Evolutionary conservation across 2,888 invertebrate genomes (phyloP).

Genomic region (Neoitamus cyanurus): DNA sequence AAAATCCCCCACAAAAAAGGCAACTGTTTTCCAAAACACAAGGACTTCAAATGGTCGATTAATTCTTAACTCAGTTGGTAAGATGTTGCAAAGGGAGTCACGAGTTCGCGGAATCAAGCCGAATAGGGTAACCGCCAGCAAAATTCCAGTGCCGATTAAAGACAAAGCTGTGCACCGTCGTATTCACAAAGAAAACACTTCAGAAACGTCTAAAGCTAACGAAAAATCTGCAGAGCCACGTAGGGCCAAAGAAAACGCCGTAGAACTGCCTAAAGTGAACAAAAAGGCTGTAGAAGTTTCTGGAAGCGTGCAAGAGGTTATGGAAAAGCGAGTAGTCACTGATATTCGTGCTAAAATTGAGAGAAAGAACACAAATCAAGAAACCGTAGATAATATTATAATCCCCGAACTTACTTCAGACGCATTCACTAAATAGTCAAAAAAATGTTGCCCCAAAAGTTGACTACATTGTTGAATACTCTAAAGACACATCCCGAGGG

Average conservation of each 20-base stretch:
- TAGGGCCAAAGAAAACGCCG: background rate
- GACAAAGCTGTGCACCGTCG: too few relatives aligned
- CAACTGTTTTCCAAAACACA: background rate
- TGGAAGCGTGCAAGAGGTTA: background rate
- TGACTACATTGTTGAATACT: too few relatives aligned
- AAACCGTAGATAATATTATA: background rate
- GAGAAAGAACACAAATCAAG: background rate
- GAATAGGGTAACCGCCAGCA: background rate
- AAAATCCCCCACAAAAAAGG: background rate
- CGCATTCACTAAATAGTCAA: background rate
- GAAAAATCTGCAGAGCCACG: background rate
- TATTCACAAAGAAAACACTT: background rate
- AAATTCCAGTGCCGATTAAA: background rate
- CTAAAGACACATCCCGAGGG: too few relatives aligned
- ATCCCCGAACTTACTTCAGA: background rate
- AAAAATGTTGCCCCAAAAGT: background rate
- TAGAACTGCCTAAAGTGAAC: background rate
- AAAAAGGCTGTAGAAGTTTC: background rate
- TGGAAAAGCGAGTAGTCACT: background rate
- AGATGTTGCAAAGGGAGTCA: background rate
- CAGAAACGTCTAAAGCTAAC: background rate
- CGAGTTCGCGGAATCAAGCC: background rate
- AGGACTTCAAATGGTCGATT: background rate
- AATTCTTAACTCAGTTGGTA: background rate
- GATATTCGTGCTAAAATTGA: background rate